A percentile compares a stretch with the other conserved stretches of the same genome.
Evolutionary conservation across 2,888 invertebrate species (phyloP).

Genomic region (Diachrysia chrysitis): DNA sequence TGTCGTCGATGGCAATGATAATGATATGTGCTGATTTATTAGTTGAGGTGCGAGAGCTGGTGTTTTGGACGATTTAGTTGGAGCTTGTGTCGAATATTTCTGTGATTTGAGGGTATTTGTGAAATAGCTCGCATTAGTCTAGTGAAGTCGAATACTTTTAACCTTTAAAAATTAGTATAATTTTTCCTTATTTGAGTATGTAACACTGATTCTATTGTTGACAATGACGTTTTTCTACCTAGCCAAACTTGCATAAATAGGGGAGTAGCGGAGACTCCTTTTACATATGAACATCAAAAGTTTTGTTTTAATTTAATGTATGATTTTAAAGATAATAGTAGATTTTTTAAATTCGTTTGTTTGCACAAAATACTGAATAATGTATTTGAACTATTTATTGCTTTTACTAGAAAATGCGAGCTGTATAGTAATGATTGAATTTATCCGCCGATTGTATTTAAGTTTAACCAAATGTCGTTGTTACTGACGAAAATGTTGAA

Average conservation of each 20-base stretch:
- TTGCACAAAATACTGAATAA: neutral
- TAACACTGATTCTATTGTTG: too few relatives aligned
- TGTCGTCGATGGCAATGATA: slow-evolving; percentile 41
- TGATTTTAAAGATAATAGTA: neutral
- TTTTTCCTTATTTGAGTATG: too few relatives aligned
- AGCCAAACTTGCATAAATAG: neutral
- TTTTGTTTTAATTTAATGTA: neutral
- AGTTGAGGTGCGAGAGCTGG: slow-evolving; percentile 12
- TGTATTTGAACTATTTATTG: too few relatives aligned
- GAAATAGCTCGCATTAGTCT: slow-evolving; percentile 33
- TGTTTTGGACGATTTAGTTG: slow-evolving; percentile 24
- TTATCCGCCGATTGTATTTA: slow-evolving; percentile 69
- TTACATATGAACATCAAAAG: neutral
- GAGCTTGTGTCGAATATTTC: slow-evolving; percentile 46
- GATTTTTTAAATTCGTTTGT: too few relatives aligned
- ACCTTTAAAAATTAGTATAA: neutral
- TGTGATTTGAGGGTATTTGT: slow-evolving; percentile 53
- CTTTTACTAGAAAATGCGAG: slow-evolving; percentile 4
- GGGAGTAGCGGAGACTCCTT: neutral
- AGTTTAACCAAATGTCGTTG: slow-evolving; percentile 55
- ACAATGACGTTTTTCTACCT: too few relatives aligned
- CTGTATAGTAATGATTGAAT: slow-evolving; percentile 52
- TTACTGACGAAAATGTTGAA: slow-evolving; percentile 28
- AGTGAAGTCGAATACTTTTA: neutral
- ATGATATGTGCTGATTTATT: slow-evolving; percentile 30